Percentiles rank a stretch among this genome's conserved stretches.
phyloP scores from a whole-genome alignment of 2,113 vertebrate species.

The Ascaphus truei region DNA sequence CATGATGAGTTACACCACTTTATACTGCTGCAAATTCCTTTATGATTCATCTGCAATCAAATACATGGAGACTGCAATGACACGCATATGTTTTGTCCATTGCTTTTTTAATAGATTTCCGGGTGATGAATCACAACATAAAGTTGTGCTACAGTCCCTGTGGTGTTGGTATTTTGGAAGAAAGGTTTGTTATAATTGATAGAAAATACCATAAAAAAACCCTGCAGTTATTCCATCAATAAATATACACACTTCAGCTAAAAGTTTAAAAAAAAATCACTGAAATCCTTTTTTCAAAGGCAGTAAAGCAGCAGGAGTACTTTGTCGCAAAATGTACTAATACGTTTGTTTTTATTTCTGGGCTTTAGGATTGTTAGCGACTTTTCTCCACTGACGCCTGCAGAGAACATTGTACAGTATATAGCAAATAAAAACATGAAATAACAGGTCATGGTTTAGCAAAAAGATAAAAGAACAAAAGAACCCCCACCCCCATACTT shows the following conservation, averaged over 20 bases:
- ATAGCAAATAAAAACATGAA: background rate
- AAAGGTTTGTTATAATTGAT: slow-evolving; percentile 36
- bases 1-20: background rate
- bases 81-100: slow-evolving; percentile 18
- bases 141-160: slow-evolving; percentile 9
- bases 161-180: slow-evolving; percentile 31
- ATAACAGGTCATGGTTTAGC: background rate
- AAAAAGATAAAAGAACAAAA: background rate
- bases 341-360: background rate
- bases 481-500: background rate
- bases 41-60: slow-evolving; percentile 24
- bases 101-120: slow-evolving; percentile 23
- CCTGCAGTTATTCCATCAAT: slow-evolving; percentile 30
- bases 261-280: slow-evolving; percentile 9
- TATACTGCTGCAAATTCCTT: background rate
- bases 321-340: background rate
- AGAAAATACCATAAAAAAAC: slow-evolving; percentile 10
- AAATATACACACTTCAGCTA: slow-evolving; percentile 7
- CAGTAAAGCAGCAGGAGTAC: slow-evolving; percentile 10
- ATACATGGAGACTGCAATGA: slow-evolving; percentile 6
- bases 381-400: background rate
- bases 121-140: slow-evolving; percentile 8
- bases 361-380: background rate
- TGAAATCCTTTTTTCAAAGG: slow-evolving; percentile 1
- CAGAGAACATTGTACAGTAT: background rate